These are phyloP conservation scores for Ceyx melanurus DNA, from an alignment of 2,113 vertebrate species.

Conservation along the genomic window DNA sequence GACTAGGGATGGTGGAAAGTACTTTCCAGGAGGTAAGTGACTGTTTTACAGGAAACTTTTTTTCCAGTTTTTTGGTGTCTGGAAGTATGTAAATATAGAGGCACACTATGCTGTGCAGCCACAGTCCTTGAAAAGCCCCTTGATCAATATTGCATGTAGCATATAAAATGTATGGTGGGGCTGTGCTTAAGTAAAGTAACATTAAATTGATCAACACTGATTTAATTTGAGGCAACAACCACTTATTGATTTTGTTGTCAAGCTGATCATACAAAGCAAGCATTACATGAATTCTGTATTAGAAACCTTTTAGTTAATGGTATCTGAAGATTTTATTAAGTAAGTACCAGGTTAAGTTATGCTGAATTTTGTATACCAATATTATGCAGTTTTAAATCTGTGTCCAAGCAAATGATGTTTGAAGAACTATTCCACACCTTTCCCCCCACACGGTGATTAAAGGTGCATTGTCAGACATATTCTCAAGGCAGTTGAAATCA, in stretches of 20 bases:
- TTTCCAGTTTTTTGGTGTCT: neutral
- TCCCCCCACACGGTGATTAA: neutral
- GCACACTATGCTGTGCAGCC: neutral
- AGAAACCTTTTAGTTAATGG: neutral
- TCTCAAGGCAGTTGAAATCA: accelerated
- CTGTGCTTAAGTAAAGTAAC: slow-evolving; percentile 27
- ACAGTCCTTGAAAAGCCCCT: slow-evolving; percentile 11
- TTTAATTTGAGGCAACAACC: slow-evolving; percentile 46
- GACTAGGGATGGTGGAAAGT: neutral
- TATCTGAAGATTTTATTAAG: neutral
- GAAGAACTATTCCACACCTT: neutral
- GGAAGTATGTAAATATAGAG: neutral
- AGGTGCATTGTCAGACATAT: neutral
- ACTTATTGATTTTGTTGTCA: slow-evolving; percentile 21
- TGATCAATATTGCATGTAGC: neutral
- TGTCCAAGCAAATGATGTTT: neutral
- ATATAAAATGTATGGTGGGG: neutral
- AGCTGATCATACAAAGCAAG: neutral
- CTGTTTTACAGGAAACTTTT: neutral
- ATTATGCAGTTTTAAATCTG: neutral
- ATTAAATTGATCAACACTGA: slow-evolving; percentile 43
- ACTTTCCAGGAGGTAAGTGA: neutral
- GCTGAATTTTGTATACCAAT: neutral
- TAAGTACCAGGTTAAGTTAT: neutral
- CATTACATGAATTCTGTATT: neutral